These are phyloP conservation scores for Oligia strigilis DNA, from an alignment of 2,888 invertebrate species.

Conservation along the genomic window DNA sequence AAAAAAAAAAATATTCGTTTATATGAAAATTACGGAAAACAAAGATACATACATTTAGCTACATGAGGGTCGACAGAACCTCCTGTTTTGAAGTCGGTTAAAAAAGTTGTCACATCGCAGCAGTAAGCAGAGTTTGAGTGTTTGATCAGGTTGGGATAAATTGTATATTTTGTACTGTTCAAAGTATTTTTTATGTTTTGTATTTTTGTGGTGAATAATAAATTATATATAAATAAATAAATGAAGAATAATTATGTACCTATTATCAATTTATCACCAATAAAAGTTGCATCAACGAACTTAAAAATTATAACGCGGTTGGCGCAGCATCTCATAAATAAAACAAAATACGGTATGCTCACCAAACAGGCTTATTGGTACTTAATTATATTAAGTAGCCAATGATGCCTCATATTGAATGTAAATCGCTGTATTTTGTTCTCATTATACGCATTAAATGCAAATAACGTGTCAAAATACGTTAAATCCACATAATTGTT, in stretches of 20 bases:
- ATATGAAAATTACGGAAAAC: background rate
- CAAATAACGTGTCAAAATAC: conserved; percentile 32
- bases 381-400: conserved; percentile 45
- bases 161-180: background rate
- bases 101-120: background rate
- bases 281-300: fast-evolving
- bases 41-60: background rate
- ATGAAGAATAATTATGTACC: background rate
- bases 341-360: conserved; percentile 16
- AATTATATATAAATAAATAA: background rate
- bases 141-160: background rate
- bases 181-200: background rate
- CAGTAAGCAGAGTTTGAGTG: too few relatives aligned
- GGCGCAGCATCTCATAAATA: conserved; percentile 3
- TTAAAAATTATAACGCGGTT: background rate
- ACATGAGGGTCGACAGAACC: background rate
- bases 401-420: conserved; percentile 42
- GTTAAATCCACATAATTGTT: conserved; percentile 31
- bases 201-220: background rate
- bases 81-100: background rate
- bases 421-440: conserved; percentile 45
- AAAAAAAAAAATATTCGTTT: background rate
- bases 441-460: conserved; percentile 46
- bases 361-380: conserved; percentile 23
- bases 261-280: background rate